These are phyloP conservation scores for Ibidorhyncha struthersii DNA, from an alignment of 2,113 vertebrate genomes.

Conservation along the genomic window DNA sequence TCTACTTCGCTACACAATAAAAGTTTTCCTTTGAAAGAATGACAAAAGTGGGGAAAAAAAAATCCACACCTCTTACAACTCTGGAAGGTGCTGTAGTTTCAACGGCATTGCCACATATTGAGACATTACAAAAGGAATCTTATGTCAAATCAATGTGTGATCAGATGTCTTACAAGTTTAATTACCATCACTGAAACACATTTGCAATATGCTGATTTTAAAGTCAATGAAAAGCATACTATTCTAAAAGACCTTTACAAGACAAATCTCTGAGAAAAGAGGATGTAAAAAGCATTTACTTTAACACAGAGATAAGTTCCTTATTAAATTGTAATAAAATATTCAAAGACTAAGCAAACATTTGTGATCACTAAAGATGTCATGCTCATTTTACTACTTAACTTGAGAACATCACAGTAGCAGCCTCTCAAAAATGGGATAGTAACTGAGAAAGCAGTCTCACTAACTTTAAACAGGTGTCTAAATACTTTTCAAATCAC, in stretches of 20 bases:
- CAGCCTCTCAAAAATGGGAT: neutral
- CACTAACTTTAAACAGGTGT: neutral
- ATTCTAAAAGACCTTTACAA: neutral
- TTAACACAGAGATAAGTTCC: neutral
- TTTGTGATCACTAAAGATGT: neutral
- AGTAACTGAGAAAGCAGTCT: neutral
- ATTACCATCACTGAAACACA: neutral
- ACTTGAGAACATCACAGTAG: neutral
- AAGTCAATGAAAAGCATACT: neutral
- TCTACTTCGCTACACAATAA: neutral
- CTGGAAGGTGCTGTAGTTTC: neutral
- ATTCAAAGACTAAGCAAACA: neutral
- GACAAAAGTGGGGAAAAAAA: neutral
- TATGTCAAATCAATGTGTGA: accelerated
- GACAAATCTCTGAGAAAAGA: neutral
- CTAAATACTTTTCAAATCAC: neutral
- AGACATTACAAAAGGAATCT: neutral
- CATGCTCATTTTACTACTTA: neutral
- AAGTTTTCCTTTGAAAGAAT: neutral
- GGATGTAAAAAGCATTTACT: neutral
- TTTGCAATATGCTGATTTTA: neutral
- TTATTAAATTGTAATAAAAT: neutral
- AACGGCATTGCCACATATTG: neutral
- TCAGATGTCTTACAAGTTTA: neutral
- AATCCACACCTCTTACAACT: neutral